Conservation (phyloP, 2,113 vertebrate genomes). For the Progne subis region DNA sequence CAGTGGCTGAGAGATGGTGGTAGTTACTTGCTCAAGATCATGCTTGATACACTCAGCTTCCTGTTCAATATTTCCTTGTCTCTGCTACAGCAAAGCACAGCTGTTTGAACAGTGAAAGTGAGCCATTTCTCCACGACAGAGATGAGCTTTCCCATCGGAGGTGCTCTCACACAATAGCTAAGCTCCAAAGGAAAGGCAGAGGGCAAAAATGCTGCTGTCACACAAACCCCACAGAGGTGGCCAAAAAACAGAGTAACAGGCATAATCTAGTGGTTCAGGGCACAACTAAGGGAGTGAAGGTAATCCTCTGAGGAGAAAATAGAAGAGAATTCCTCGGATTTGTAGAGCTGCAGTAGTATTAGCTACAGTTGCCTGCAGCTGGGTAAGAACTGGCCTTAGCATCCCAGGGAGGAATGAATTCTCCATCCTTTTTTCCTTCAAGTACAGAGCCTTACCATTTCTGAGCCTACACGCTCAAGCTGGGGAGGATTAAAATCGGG, state of each 20-base stretch:
- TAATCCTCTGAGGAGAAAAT: neutral
- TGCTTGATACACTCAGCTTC: neutral
- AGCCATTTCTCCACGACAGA: rapidly evolving
- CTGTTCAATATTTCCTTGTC: neutral
- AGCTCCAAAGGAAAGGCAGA: neutral
- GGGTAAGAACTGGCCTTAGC: neutral
- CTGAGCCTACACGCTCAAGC: neutral
- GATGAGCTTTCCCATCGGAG: neutral
- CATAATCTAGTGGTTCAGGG: neutral
- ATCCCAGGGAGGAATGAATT: neutral
- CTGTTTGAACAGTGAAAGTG: neutral
- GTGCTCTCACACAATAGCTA: neutral
- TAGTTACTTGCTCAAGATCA: neutral
- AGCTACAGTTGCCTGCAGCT: neutral
- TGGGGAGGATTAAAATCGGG: neutral
- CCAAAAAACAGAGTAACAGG: neutral
- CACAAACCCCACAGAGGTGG: neutral
- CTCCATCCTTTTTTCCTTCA: neutral
- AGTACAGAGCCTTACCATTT: neutral
- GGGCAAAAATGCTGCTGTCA: neutral
- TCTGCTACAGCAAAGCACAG: neutral
- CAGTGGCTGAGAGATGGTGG: neutral
- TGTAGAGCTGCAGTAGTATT: neutral
- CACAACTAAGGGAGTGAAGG: neutral
- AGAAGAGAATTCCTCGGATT: neutral